Evolutionary conservation across 2,888 invertebrate genomes (phyloP).

Genomic region (Hedychridium roseum): DNA sequence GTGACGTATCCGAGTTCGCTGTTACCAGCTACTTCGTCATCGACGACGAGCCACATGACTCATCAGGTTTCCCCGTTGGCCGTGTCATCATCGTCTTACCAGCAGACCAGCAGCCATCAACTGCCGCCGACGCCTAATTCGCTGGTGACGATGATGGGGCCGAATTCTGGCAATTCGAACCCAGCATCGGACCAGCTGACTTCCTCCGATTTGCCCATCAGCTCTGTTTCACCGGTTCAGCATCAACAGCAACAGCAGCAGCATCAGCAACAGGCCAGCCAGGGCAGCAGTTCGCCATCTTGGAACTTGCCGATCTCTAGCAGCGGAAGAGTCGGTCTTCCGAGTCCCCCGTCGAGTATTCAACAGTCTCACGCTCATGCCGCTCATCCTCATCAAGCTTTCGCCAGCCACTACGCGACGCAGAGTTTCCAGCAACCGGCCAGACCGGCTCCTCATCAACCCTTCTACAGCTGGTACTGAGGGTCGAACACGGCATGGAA

Average conservation of each 20-base stretch:
- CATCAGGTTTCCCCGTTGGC: constrained; percentile 54
- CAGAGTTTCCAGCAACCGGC: constrained; percentile 56
- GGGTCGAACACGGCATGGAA: not conserved
- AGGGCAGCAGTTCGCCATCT: constrained; percentile 46
- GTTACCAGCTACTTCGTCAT: constrained; percentile 61
- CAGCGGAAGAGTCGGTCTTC: constrained; percentile 39
- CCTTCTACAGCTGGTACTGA: constrained; percentile 54
- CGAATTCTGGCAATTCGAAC: constrained; percentile 63
- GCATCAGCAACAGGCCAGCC: constrained; percentile 33
- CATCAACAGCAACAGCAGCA: constrained; percentile 40
- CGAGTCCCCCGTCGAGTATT: constrained; percentile 46
- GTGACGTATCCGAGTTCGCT: constrained; percentile 64
- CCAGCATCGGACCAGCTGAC: constrained; percentile 49
- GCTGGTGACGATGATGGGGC: constrained; percentile 65
- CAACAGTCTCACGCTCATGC: constrained; percentile 47
- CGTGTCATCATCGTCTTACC: constrained; percentile 67
- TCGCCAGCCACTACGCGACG: constrained; percentile 48
- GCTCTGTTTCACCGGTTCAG: constrained; percentile 48
- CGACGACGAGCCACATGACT: constrained; percentile 68
- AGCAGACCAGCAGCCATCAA: constrained; percentile 57
- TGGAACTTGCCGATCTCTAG: constrained; percentile 51
- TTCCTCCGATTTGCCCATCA: constrained; percentile 46
- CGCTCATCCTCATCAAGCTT: constrained; percentile 52
- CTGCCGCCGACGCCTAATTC: constrained; percentile 64
- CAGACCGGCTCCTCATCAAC: constrained; percentile 50